Base-by-base conservation (phyloP, 2,888 invertebrate genomes). In the Synanthedon formicaeformis region DNA sequence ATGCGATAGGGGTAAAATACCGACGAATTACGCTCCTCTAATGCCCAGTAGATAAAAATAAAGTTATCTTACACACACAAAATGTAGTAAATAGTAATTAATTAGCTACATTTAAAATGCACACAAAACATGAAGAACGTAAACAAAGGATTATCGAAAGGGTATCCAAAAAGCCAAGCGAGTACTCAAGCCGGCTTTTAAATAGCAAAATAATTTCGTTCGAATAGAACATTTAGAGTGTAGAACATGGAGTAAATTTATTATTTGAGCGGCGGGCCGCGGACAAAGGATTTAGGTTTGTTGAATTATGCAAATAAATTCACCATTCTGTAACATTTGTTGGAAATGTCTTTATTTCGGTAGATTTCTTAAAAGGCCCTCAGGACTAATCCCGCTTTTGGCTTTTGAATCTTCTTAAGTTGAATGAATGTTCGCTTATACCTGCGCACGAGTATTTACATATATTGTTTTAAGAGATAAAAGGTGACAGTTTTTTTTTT, bases 281-380 rank as follows among this genome's bases (percentile, higher is more conserved):
- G 82, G 84, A 82, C 84, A 85, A 84, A 83, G 81, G 85, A 81
- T 83, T 85, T 78, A 78, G 82, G 78, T 81, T 83, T 79, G 78
- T 75, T 77, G 83, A 86, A 81, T 83, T 86, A 86, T 85, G 84
- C 84, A 86, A 86, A 86, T 86, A 84, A 83, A 85, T 85, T 85
- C 84, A 81, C 82, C 82, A 83, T 82, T 83, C 78, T 81, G 86
- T 83, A 85, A 86, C 86, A 86, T 84, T 86, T 86, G 86, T 84
- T 81, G 76, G 75, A 72, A 83, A 85, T 82, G 84, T 82, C 83
- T 83, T 84, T 83, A 84, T 84, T 83, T 83, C 75, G 71, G 78
- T 75, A 74, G 79, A 80, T 84, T 78, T 81, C 83, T 84, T 80
- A 80, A 80, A 81, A 81, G 76, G 71, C 73, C 72, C 71, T 73